Percentiles rank a stretch among this genome's conserved stretches.
These are phyloP conservation scores for Chloropsis cyanopogon DNA, from an alignment of 2,113 vertebrate species.

Conservation along the genomic window DNA sequence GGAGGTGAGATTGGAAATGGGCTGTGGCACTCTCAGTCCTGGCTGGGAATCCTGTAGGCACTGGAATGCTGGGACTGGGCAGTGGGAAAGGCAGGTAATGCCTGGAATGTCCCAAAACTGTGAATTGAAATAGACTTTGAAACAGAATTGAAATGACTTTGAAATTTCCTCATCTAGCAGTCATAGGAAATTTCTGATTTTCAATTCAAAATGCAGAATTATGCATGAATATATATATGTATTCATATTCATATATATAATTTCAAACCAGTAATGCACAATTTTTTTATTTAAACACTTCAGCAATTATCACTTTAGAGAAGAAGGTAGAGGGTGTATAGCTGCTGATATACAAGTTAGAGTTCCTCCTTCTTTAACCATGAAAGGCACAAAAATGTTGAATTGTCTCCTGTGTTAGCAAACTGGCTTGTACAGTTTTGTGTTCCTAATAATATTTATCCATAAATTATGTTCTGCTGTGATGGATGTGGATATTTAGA, in stretches of 20 bases:
- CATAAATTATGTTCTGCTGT: not conserved
- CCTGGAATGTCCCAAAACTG: not conserved
- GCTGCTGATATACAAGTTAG: not conserved
- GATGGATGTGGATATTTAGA: not conserved
- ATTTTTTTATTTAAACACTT: not conserved
- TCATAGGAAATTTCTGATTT: not conserved
- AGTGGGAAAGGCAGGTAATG: not conserved
- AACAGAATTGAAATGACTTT: not conserved
- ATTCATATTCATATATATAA: fast-evolving
- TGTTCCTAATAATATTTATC: not conserved
- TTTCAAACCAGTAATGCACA: not conserved
- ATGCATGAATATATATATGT: no score
- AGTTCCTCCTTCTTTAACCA: not conserved
- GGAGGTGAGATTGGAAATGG: not conserved
- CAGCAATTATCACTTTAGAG: not conserved
- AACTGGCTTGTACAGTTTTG: not conserved
- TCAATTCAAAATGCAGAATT: not conserved
- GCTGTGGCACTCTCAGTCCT: not conserved
- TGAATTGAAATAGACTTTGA: not conserved
- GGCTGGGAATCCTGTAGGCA: not conserved
- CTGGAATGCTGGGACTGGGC: not conserved
- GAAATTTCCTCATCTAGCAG: not conserved
- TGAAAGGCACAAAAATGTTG: not conserved
- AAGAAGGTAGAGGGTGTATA: not conserved
- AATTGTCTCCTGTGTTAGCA: not conserved